A percentile compares a stretch with the other conserved stretches of the same genome.
phyloP scores from a whole-genome alignment of 2,888 invertebrate species.

The Tortrix viridana region DNA sequence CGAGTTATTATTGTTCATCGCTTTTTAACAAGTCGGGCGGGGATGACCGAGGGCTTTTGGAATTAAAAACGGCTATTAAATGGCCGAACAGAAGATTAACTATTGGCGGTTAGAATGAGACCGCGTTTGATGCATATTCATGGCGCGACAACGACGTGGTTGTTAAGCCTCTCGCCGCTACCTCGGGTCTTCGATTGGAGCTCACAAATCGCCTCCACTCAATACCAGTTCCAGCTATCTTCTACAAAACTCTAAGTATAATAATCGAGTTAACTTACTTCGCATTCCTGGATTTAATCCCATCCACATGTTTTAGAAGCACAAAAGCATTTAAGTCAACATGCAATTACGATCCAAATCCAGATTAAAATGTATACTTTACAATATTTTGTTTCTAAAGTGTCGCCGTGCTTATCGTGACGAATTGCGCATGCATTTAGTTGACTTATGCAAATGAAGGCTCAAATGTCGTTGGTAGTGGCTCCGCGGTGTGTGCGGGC shows the following conservation, averaged over 20 bases:
- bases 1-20: background rate
- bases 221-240: no score
- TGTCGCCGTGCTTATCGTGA: background rate
- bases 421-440: background rate
- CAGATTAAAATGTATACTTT: no score
- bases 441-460: background rate
- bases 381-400: background rate
- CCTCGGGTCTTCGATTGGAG: conserved; percentile 47
- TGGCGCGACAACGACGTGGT: conserved; percentile 54
- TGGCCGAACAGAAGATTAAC: conserved; percentile 60
- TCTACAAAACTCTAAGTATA: no score
- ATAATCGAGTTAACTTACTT: no score
- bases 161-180: conserved; percentile 52
- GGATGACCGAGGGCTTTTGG: conserved; percentile 24
- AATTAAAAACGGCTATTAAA: conserved; percentile 52
- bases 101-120: conserved; percentile 51
- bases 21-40: background rate
- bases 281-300: no score
- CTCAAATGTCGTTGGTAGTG: conserved; percentile 10
- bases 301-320: no score
- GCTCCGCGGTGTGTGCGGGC: conserved; percentile 5
- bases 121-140: conserved; percentile 62
- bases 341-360: no score
- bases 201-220: conserved; percentile 1
- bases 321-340: no score